phyloP scores from a whole-genome alignment of 2,797 vertebrate species.

The Xiphorhynchus erythropygius region DNA sequence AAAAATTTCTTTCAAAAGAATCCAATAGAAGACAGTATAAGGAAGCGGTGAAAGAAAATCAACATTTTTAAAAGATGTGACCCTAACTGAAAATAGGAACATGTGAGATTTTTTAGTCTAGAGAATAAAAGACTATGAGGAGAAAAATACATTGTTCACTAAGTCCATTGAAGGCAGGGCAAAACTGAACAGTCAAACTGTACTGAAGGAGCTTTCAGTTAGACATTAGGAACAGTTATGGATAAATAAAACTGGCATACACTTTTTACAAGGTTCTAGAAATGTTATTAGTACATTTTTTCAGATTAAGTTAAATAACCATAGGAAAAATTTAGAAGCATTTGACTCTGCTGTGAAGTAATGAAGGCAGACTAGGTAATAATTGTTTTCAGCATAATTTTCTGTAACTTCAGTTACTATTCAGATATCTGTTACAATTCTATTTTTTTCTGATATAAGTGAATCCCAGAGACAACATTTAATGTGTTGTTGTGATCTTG shows the following conservation, averaged over 20 bases:
- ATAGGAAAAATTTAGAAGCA: not conserved
- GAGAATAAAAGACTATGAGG: not conserved
- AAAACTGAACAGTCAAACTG: not conserved
- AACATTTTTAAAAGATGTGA: not conserved
- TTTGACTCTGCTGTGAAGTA: not conserved
- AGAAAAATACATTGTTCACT: not conserved
- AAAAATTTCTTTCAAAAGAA: not conserved
- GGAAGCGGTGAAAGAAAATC: fast-evolving
- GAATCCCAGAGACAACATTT: not conserved
- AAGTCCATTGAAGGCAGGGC: not conserved
- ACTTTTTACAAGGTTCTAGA: not conserved
- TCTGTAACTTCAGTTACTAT: not conserved
- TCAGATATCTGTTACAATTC: not conserved
- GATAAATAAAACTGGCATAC: not conserved
- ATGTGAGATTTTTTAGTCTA: not conserved
- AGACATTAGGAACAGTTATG: not conserved
- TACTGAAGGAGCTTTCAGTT: not conserved
- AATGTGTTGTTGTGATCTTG: not conserved
- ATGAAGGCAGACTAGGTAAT: not conserved
- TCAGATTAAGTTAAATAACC: not conserved
- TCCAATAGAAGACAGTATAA: not conserved
- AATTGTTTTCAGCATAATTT: not conserved
- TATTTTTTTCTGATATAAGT: not conserved
- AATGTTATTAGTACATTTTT: not conserved
- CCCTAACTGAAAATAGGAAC: not conserved